phyloP scores from a whole-genome alignment of 2,888 invertebrate species.

The Agrotis segetum region DNA sequence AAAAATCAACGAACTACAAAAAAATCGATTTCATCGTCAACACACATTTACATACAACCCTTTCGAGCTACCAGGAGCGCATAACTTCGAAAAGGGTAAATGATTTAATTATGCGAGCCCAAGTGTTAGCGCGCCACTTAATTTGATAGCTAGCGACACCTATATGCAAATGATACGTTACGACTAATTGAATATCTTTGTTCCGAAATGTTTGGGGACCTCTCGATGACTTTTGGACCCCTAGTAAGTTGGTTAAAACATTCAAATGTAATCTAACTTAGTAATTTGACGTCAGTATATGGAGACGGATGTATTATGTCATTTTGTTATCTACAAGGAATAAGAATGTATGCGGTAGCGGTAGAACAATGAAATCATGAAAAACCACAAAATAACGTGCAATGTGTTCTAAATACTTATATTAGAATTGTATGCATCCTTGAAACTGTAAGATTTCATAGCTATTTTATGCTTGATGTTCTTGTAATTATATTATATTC shows the following conservation, averaged over 20 bases:
- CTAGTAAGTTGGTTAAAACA: slow-evolving; percentile 65
- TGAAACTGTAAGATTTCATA: neutral
- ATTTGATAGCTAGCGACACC: slow-evolving; percentile 88
- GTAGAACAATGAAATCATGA: slow-evolving; percentile 42
- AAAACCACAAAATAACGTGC: slow-evolving; percentile 28
- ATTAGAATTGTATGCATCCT: neutral
- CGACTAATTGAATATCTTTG: slow-evolving; percentile 89
- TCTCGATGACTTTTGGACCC: slow-evolving; percentile 78
- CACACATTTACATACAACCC: slow-evolving; percentile 60
- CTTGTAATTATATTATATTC: no score
- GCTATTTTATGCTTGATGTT: neutral
- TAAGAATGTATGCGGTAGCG: slow-evolving; percentile 17
- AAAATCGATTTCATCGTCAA: slow-evolving; percentile 47
- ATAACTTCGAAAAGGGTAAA: slow-evolving; percentile 80
- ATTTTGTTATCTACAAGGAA: slow-evolving; percentile 18
- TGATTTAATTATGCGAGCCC: slow-evolving; percentile 86
- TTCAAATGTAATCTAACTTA: slow-evolving; percentile 63
- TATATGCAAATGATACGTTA: slow-evolving; percentile 89
- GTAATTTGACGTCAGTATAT: slow-evolving; percentile 28
- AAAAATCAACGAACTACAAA: neutral
- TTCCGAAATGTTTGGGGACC: slow-evolving; percentile 75
- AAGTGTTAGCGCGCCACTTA: slow-evolving; percentile 84
- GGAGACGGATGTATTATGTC: slow-evolving; percentile 30
- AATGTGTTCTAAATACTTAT: neutral
- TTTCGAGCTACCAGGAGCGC: slow-evolving; percentile 69